A percentile compares a stretch with the other conserved stretches of the same genome.
phyloP scores from a whole-genome alignment of 2,797 vertebrate genomes.

The Lindbergichthys nudifrons region DNA sequence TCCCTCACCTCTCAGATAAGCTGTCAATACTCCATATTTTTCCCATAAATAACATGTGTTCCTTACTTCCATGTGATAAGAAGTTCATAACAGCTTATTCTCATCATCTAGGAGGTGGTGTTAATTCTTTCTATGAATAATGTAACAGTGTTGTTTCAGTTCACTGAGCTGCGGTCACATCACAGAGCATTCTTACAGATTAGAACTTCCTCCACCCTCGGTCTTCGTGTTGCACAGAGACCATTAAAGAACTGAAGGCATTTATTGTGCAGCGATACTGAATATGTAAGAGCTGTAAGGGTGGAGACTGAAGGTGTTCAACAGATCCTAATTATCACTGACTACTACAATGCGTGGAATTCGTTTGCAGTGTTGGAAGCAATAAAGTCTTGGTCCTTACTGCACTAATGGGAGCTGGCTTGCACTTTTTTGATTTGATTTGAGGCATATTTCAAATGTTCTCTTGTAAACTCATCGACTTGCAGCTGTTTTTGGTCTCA shows the following conservation, averaged over 20 bases:
- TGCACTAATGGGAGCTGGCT: slow-evolving; percentile 75
- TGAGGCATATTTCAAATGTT: slow-evolving; percentile 63
- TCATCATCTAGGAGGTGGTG: slow-evolving; percentile 29
- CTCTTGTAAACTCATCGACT: slow-evolving; percentile 59
- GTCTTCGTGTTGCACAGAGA: slow-evolving; percentile 47
- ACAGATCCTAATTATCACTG: slow-evolving; percentile 75
- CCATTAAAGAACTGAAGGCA: slow-evolving; percentile 55
- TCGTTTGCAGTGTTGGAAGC: slow-evolving; percentile 78
- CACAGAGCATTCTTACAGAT: slow-evolving; percentile 53
- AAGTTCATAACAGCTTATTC: slow-evolving; percentile 38
- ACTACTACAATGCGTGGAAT: slow-evolving; percentile 77
- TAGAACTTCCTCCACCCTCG: slow-evolving; percentile 50
- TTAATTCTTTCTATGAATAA: slow-evolving; percentile 61
- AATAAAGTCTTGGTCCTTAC: slow-evolving; percentile 63
- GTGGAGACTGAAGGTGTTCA: slow-evolving; percentile 68
- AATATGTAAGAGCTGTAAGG: slow-evolving; percentile 59
- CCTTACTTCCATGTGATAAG: slow-evolving; percentile 16
- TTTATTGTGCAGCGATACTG: slow-evolving; percentile 54
- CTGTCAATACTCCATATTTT: slow-evolving; percentile 49
- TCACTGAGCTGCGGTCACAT: slow-evolving; percentile 59
- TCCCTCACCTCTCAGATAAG: slow-evolving; percentile 45
- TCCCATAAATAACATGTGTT: slow-evolving; percentile 37
- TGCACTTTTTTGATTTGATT: slow-evolving; percentile 73
- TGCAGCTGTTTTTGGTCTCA: slow-evolving; percentile 70
- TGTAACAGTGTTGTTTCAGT: slow-evolving; percentile 55